Base-by-base conservation (phyloP, 2,888 invertebrate genomes). In the Tyria jacobaeae region DNA sequence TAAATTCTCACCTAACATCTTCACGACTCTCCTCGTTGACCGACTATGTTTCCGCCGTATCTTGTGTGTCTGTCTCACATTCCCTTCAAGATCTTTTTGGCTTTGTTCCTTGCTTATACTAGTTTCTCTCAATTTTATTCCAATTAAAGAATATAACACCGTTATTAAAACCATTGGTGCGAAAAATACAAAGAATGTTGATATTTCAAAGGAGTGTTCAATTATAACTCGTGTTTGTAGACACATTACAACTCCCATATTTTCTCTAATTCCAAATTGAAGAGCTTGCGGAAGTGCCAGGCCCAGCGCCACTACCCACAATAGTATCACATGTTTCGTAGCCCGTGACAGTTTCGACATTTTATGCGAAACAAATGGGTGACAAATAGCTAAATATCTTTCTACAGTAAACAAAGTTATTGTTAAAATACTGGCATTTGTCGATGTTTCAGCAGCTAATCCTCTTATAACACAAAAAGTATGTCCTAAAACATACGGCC, bases 291-390 rank as follows among this genome's bases (percentile, higher is more conserved):
- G 97, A 49, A 97, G 89, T 0, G 97, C 97, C 78, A 96, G 89
- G 66, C 95, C 93, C 72, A 98, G 88, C 0, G 98, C 96, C 0
- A 96, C 90, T 57, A 97, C 83, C 99, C 99, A 99, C 68, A 98
- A 95, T 48, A 95, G 89, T 25, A 97, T 86, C 47, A 99, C 97
- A 76, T 97, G 96, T 82, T 96, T 97, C 60, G 97, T 94, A 12
- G 97, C 98, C 35, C 99, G 94, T 17, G 97, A 96, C 47, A 98
- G 90, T 80, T 97, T 97, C 5, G 98, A 98, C 96, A 98, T 97
- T 66, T 97, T 97, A 83, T 98, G 98, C 5, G 95, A 95, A 39
- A 95, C 84, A 75, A 95, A 95, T 1, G 95, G 95, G 75, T 95
- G 95, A 71, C 95, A 95, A 66, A 95, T 95, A 12, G 95, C 95